These are phyloP conservation scores for Helleia helle DNA, from an alignment of 2,888 invertebrate genomes.

Conservation along the genomic window DNA sequence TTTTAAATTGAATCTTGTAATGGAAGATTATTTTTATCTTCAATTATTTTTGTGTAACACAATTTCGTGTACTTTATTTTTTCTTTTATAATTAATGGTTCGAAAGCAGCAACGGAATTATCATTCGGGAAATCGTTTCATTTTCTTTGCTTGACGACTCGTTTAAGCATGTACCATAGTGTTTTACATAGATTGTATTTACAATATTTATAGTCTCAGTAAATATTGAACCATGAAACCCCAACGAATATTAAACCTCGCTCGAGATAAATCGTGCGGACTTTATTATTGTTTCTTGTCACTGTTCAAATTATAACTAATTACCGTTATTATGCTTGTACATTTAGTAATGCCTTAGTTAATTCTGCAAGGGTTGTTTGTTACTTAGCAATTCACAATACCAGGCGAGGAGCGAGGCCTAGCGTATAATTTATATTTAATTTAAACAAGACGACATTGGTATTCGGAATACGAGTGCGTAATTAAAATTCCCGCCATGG, in stretches of 20 bases:
- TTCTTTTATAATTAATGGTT: not conserved
- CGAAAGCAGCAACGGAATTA: too few relatives aligned
- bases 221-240: not conserved
- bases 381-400: constrained; percentile 58
- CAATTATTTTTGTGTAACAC: not conserved
- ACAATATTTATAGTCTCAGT: too few relatives aligned
- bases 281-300: not conserved
- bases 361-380: constrained; percentile 50
- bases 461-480: constrained; percentile 73
- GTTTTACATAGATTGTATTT: too few relatives aligned
- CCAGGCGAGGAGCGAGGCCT: constrained; percentile 59
- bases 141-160: too few relatives aligned
- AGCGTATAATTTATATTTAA: constrained; percentile 74
- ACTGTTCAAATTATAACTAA: not conserved
- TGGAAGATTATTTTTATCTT: constrained; percentile 4
- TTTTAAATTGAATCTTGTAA: constrained; percentile 12
- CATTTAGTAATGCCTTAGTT: constrained; percentile 14
- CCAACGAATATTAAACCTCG: not conserved
- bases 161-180: too few relatives aligned
- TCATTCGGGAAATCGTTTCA: too few relatives aligned
- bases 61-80: not conserved
- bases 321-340: constrained; percentile 25
- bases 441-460: constrained; percentile 74
- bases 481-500: constrained; percentile 73
- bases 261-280: not conserved